These are phyloP conservation scores for Styela plicata DNA, from an alignment of 23 tunicate genomes.

Conservation along the genomic window DNA sequence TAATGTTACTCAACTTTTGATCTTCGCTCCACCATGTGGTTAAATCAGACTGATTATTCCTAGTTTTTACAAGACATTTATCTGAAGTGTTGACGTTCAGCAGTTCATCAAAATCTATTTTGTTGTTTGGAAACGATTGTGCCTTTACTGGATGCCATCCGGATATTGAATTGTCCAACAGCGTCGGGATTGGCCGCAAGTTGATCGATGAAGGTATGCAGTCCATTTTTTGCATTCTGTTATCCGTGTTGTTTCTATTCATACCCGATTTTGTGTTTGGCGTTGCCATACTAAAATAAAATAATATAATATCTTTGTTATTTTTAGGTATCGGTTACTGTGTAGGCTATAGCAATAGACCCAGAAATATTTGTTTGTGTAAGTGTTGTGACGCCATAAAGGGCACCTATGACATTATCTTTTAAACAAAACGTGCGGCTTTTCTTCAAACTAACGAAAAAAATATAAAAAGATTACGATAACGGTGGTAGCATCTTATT, in stretches of 20 bases:
- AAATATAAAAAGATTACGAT: too few relatives aligned
- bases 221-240: background rate
- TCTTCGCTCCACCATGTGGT: constrained; percentile 11
- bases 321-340: too few relatives aligned
- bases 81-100: background rate
- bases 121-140: background rate
- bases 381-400: too few relatives aligned
- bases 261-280: background rate
- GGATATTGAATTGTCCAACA: background rate
- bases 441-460: too few relatives aligned
- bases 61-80: background rate
- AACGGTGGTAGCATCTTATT: too few relatives aligned
- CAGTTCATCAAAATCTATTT: background rate
- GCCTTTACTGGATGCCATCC: background rate
- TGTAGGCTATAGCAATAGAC: too few relatives aligned
- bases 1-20: constrained; percentile 8
- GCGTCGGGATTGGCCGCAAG: background rate
- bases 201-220: background rate
- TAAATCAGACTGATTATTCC: background rate
- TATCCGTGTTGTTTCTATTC: background rate
- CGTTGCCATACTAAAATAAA: too few relatives aligned
- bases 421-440: too few relatives aligned
- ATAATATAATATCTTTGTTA: too few relatives aligned
- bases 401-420: too few relatives aligned
- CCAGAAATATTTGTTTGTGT: too few relatives aligned